phyloP scores from a whole-genome alignment of 2,888 invertebrate genomes.

The Mythimna loreyi region DNA sequence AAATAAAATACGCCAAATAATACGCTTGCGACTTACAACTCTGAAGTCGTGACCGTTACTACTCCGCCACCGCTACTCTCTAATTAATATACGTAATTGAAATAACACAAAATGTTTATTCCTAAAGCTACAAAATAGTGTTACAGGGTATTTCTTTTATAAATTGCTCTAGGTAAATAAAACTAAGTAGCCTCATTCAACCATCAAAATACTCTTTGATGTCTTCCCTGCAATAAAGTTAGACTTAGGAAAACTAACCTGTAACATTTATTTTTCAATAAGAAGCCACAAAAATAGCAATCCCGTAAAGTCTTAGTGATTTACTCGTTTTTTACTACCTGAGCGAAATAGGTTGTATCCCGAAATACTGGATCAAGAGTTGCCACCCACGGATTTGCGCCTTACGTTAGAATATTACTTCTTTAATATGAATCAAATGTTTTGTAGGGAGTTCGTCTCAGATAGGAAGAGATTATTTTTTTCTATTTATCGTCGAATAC shows the following conservation, averaged over 20 bases:
- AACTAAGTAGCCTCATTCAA: neutral
- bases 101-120: neutral
- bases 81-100: no score
- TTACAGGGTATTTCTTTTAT: neutral
- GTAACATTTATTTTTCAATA: constrained; percentile 28
- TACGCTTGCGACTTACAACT: no score
- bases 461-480: neutral
- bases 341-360: constrained; percentile 23
- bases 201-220: constrained; percentile 4
- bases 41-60: no score
- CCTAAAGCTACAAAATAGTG: neutral
- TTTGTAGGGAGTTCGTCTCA: neutral
- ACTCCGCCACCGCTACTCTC: no score
- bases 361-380: constrained; percentile 22
- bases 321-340: constrained; percentile 34
- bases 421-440: constrained; percentile 1
- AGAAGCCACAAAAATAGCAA: constrained; percentile 7
- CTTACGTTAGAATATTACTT: constrained; percentile 9
- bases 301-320: constrained; percentile 23
- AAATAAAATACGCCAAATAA: no score
- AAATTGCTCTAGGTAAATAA: neutral
- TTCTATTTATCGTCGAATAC: neutral
- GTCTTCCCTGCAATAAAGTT: neutral
- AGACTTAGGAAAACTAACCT: constrained; percentile 3
- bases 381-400: constrained; percentile 11